Evolutionary conservation across 2,797 vertebrate species (phyloP).

Genomic region (Anomalospiza imberbis): DNA sequence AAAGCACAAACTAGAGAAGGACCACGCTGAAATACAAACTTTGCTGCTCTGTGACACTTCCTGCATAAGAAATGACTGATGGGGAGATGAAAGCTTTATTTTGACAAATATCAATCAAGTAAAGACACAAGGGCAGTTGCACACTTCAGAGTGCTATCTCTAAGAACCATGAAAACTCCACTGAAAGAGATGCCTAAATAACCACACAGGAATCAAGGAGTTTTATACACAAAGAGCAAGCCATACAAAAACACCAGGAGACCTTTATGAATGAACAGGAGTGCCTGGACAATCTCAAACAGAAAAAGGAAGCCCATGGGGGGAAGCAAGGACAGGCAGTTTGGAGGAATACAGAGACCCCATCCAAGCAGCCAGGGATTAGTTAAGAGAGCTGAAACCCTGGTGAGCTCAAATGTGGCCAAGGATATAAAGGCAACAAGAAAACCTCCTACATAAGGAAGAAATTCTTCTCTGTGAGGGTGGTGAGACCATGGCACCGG

Average conservation of each 20-base stretch:
- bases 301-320: neutral
- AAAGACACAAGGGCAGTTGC: neutral
- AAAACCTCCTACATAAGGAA: neutral
- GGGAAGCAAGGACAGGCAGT: neutral
- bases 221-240: neutral
- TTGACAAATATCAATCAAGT: neutral
- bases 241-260: neutral
- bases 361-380: fast-evolving
- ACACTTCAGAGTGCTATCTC: neutral
- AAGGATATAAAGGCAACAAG: neutral
- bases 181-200: neutral
- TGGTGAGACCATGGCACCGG: neutral
- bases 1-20: slow-evolving; percentile 1
- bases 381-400: neutral
- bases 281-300: neutral
- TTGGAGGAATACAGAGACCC: neutral
- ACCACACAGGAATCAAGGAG: neutral
- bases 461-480: neutral
- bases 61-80: neutral
- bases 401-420: neutral
- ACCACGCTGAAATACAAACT: slow-evolving; percentile 1
- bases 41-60: neutral
- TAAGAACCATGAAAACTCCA: neutral
- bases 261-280: neutral
- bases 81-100: slow-evolving; percentile 32